Evolutionary conservation across 30 jellyfish, hydroid and myxozoan species (phyloP).

Genomic region (Mastigias papua): DNA sequence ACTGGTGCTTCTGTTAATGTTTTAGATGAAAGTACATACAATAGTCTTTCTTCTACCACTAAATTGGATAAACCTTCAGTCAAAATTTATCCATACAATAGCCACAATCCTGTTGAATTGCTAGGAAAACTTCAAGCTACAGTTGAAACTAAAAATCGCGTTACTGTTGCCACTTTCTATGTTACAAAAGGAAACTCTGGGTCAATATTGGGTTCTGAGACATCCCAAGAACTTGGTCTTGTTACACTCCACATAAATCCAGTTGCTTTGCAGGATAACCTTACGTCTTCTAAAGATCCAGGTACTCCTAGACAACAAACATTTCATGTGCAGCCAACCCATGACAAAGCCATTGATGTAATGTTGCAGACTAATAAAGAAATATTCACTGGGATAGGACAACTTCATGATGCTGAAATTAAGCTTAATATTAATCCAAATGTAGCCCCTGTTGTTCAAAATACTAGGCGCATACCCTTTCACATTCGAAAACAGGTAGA

Average conservation of each 20-base stretch:
- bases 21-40: slow-evolving; percentile 57
- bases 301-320: slow-evolving; percentile 31
- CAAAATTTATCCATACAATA: slow-evolving; percentile 66
- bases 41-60: too few relatives aligned
- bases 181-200: slow-evolving; percentile 67
- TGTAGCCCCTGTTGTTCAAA: slow-evolving; percentile 56
- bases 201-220: slow-evolving; percentile 58
- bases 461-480: slow-evolving; percentile 16
- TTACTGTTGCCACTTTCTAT: slow-evolving; percentile 54
- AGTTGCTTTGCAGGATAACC: slow-evolving; percentile 28
- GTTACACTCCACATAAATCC: slow-evolving; percentile 51
- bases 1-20: slow-evolving; percentile 59
- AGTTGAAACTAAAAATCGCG: slow-evolving; percentile 53
- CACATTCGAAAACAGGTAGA: neutral
- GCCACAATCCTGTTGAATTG: slow-evolving; percentile 54
- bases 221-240: slow-evolving; percentile 74
- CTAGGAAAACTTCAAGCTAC: slow-evolving; percentile 63
- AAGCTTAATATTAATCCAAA: slow-evolving; percentile 41
- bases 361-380: slow-evolving; percentile 27
- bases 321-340: slow-evolving; percentile 50
- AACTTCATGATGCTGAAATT: slow-evolving; percentile 7
- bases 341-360: slow-evolving; percentile 52
- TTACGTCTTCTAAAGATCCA: slow-evolving; percentile 27
- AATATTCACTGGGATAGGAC: slow-evolving; percentile 17
- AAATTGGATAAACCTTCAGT: too few relatives aligned